Conservation (phyloP, 2,797 vertebrate species). For the Oreortyx pictus region DNA sequence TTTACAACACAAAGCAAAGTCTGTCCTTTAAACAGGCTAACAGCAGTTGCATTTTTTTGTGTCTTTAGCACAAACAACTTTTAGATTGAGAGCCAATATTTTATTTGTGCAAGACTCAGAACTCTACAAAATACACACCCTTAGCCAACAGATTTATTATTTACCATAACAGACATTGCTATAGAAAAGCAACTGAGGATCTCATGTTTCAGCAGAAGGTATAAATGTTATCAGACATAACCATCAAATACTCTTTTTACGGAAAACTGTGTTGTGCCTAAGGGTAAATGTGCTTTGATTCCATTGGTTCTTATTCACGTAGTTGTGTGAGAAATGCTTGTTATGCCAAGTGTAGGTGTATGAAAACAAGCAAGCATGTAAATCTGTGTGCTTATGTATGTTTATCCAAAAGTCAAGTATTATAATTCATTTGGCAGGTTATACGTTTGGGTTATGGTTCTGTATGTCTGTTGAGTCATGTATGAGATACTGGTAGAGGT, state of each 20-base stretch:
- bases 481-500: not conserved
- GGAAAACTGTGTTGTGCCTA: not conserved
- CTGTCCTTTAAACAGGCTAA: not conserved
- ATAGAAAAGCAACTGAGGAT: not conserved
- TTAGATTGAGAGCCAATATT: constrained; percentile 24
- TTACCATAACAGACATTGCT: not conserved
- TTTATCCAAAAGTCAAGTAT: not conserved
- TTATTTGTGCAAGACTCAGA: constrained; percentile 35
- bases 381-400: not conserved
- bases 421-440: not conserved
- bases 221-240: not conserved
- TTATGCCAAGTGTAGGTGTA: not conserved
- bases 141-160: not conserved
- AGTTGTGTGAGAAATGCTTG: not conserved
- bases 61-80: constrained; percentile 10
- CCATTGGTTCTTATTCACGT: not conserved
- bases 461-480: accelerated
- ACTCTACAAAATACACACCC: not conserved
- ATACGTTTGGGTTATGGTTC: not conserved
- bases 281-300: not conserved
- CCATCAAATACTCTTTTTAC: not conserved
- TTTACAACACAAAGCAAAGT: not conserved
- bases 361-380: not conserved
- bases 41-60: not conserved
- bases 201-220: constrained; percentile 19